Evolutionary conservation across 2,113 vertebrate species (phyloP), one percentile per base, ranked within the genome.

Genomic region (Neogobius melanostomus): DNA sequence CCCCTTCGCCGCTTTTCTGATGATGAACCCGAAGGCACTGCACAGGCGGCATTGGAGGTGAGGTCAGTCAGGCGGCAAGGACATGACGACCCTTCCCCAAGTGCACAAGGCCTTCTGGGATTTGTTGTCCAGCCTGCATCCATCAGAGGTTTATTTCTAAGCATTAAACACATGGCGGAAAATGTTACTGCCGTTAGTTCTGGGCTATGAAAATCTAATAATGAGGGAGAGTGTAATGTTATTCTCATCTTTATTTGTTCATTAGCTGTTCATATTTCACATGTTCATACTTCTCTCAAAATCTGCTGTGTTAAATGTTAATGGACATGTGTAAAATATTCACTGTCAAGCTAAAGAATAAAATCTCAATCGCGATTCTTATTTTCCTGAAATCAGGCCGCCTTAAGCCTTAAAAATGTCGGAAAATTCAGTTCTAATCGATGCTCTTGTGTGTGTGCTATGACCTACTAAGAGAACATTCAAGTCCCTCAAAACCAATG

Each of bases 31-130:
- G 8, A 10, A 63, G 54, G 72, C 44, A 51, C 43, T 16, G 7
- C 14, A 43, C 45, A 64, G 15, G 17, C 62, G 52, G 74, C 64
- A 66, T 36, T 50, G 60, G 64, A 71, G 42, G 56, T 44, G 65
- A 36, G 68, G 84, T 82, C 73, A 83, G 72, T 77, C 80, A 77
- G 49, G 72, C 66, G 9, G 68, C 71, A 86, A 89, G 88, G 88
- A 85, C 85, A 76, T 64, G 47, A 16, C 82, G 83, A 89, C 85
- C 83, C 82, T 71, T 60, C 62, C 72, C 64, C 71, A 83, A 79
- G 76, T 66, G 66, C 73, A 76, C 46, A 42, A 64, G 14, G 47
- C 68, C 82, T 75, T 77, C 61, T 77, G 81, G 83, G 81, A 87
- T 44, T 69, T 6, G 7, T 68, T 75, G 74, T 78, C 66, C 79